Percentiles rank a stretch among this genome's conserved stretches.
Evolutionary conservation across 2,113 vertebrate genomes (phyloP).

Genomic region (Hypomesus transpacificus): DNA sequence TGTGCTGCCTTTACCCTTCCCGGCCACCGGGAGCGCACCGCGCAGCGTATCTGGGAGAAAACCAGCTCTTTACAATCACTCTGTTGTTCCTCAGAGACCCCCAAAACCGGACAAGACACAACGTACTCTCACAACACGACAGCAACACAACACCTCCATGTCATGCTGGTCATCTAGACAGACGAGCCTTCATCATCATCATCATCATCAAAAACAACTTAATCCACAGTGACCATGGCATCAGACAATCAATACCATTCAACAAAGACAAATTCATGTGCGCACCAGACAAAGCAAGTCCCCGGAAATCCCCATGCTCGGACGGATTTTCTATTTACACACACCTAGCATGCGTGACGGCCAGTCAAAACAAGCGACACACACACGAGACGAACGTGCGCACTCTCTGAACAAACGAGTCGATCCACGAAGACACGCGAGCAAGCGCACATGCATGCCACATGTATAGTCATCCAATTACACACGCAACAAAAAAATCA

Average conservation of each 20-base stretch:
- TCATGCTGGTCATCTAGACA: too few species aligned
- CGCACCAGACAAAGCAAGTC: too few species aligned
- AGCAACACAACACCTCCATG: too few species aligned
- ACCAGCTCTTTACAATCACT: constrained; percentile 50
- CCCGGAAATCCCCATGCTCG: not conserved
- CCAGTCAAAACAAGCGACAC: constrained; percentile 11
- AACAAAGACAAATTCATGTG: too few species aligned
- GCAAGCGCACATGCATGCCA: not conserved
- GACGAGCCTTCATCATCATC: too few species aligned
- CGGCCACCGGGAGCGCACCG: constrained; percentile 72
- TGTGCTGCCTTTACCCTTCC: constrained; percentile 68
- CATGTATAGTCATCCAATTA: not conserved
- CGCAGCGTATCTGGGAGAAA: constrained; percentile 78
- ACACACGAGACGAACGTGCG: not conserved
- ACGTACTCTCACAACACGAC: too few species aligned
- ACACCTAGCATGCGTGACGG: constrained; percentile 8
- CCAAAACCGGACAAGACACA: too few species aligned
- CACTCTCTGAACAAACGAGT: not conserved
- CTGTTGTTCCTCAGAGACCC: not conserved
- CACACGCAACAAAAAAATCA: not conserved
- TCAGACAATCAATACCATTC: too few species aligned
- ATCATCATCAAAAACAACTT: too few species aligned
- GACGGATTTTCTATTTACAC: not conserved
- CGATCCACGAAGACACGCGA: not conserved
- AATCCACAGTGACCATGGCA: too few species aligned